These are phyloP conservation scores for Ramazzottius varieornatus DNA, from an alignment of 2,888 invertebrate genomes.

Conservation along the genomic window DNA sequence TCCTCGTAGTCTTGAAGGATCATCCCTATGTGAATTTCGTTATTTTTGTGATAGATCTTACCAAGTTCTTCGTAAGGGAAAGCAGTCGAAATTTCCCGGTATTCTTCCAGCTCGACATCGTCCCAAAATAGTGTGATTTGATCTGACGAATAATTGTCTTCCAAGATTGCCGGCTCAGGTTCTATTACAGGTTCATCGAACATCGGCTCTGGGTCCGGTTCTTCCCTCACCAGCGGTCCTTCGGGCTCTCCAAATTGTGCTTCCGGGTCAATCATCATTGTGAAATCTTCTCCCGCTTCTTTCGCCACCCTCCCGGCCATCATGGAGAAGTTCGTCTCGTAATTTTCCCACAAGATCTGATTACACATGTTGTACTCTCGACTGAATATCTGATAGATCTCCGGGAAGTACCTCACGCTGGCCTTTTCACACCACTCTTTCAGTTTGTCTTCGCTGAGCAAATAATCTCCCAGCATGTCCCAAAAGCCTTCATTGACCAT, in stretches of 20 bases:
- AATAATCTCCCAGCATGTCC: neutral
- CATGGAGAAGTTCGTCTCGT: neutral
- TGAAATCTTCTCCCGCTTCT: neutral
- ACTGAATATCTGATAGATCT: neutral
- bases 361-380: neutral
- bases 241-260: neutral
- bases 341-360: neutral
- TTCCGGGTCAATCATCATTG: neutral
- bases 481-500: conserved; percentile 1
- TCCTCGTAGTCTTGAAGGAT: too few relatives aligned
- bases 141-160: neutral
- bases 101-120: neutral
- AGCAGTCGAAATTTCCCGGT: neutral
- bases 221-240: neutral
- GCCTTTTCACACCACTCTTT: neutral
- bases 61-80: neutral
- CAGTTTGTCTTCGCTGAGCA: neutral
- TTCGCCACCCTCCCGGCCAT: neutral
- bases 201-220: neutral
- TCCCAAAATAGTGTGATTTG: neutral
- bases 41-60: too few relatives aligned
- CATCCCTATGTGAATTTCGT: too few relatives aligned
- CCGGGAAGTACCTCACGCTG: neutral
- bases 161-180: neutral
- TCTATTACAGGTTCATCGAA: neutral